phyloP scores from a whole-genome alignment of 2,797 vertebrate species.

The Psittacula derbiana region DNA sequence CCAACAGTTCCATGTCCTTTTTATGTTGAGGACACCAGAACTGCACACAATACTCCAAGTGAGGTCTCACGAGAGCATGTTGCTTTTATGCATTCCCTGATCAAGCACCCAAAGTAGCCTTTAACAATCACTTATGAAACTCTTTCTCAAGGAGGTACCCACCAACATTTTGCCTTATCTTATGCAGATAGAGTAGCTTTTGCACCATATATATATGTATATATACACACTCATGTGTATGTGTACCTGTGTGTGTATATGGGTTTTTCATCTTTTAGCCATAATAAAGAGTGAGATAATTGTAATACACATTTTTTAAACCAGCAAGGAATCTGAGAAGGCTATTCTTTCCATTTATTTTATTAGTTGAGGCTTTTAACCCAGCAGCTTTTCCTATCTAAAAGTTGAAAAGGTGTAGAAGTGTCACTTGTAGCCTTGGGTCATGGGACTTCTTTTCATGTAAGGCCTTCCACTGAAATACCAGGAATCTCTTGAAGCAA shows the following conservation, averaged over 20 bases:
- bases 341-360: background rate
- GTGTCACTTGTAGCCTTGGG: background rate
- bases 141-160: background rate
- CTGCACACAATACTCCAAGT: too few species aligned
- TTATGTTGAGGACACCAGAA: too few species aligned
- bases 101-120: background rate
- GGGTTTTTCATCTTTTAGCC: background rate
- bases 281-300: background rate
- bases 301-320: background rate
- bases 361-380: background rate
- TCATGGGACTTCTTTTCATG: background rate
- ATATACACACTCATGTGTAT: background rate
- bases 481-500: conserved; percentile 28
- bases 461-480: background rate
- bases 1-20: too few species aligned
- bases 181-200: background rate
- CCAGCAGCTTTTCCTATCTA: background rate
- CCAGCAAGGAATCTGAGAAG: background rate
- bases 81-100: background rate
- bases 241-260: background rate
- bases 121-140: background rate
- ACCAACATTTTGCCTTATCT: background rate
- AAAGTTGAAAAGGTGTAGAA: background rate
- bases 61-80: background rate
- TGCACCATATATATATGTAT: background rate